phyloP scores from a whole-genome alignment of 2,113 vertebrate genomes.

The Austrofundulus limnaeus region DNA sequence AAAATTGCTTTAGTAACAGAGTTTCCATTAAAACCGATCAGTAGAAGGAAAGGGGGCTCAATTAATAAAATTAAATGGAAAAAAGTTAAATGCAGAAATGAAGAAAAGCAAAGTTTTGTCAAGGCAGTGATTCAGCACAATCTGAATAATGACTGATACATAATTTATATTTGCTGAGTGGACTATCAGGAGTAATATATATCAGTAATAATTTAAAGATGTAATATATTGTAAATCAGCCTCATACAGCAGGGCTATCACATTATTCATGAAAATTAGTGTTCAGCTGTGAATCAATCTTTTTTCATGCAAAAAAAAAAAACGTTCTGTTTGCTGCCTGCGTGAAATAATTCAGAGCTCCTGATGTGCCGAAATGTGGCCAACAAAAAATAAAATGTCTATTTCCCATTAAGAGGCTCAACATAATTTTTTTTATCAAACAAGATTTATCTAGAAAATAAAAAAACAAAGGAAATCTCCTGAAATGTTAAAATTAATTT shows the following conservation, averaged over 20 bases:
- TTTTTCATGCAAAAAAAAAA: slow-evolving; percentile 22
- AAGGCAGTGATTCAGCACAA: slow-evolving; percentile 58
- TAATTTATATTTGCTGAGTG: slow-evolving; percentile 56
- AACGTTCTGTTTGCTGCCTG: slow-evolving; percentile 18
- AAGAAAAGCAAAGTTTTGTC: slow-evolving; percentile 20
- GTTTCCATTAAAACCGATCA: slow-evolving; percentile 1
- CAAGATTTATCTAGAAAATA: too few species aligned
- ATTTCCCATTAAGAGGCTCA: not conserved
- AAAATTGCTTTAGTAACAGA: slow-evolving; percentile 16
- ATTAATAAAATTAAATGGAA: slow-evolving; percentile 15
- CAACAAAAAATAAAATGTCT: not conserved
- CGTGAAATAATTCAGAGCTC: not conserved
- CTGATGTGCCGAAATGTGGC: not conserved
- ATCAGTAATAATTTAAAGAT: slow-evolving; percentile 43
- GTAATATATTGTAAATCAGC: slow-evolving; percentile 56
- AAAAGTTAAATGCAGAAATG: slow-evolving; percentile 6
- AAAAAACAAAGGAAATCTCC: too few species aligned
- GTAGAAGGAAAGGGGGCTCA: slow-evolving; percentile 5
- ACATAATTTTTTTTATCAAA: not conserved
- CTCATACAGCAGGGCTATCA: slow-evolving; percentile 40
- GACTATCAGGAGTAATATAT: slow-evolving; percentile 55
- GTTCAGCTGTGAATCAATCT: slow-evolving; percentile 22
- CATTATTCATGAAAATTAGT: slow-evolving; percentile 43
- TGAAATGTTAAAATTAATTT: not conserved
- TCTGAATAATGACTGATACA: slow-evolving; percentile 58